Evolutionary conservation across 2,113 vertebrate species (phyloP).

Genomic region (Atherinomorus stipes): DNA sequence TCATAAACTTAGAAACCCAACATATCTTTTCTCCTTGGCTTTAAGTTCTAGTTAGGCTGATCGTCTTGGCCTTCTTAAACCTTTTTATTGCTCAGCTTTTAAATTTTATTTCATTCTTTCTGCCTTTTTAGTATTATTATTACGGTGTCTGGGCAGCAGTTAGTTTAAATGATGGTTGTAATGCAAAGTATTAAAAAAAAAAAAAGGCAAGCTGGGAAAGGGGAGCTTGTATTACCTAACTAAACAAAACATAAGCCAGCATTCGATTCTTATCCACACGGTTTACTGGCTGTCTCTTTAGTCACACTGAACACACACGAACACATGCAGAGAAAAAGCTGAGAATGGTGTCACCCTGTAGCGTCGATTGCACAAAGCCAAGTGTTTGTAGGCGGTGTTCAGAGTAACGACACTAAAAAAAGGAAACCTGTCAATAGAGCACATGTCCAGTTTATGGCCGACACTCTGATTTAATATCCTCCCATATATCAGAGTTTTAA

Average conservation of each 20-base stretch:
- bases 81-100: too few species aligned
- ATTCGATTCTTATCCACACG: conserved; percentile 7
- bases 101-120: too few species aligned
- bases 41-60: too few species aligned
- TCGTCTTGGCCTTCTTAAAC: too few species aligned
- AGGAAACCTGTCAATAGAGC: conserved; percentile 30
- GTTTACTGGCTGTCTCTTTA: not conserved
- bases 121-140: too few species aligned
- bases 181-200: not conserved
- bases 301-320: conserved; percentile 24
- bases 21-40: too few species aligned
- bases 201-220: not conserved
- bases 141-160: not conserved
- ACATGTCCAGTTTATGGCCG: conserved; percentile 31
- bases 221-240: not conserved
- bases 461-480: conserved; percentile 24
- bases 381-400: conserved; percentile 17
- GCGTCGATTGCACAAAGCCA: conserved; percentile 31
- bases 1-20: not conserved
- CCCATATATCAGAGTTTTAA: conserved; percentile 29
- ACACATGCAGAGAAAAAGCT: conserved; percentile 5
- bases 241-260: conserved; percentile 10
- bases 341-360: conserved; percentile 45
- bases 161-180: not conserved
- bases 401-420: conserved; percentile 21